Base-by-base conservation (phyloP, 2,888 invertebrate species). In the Cheilosia urbana region DNA sequence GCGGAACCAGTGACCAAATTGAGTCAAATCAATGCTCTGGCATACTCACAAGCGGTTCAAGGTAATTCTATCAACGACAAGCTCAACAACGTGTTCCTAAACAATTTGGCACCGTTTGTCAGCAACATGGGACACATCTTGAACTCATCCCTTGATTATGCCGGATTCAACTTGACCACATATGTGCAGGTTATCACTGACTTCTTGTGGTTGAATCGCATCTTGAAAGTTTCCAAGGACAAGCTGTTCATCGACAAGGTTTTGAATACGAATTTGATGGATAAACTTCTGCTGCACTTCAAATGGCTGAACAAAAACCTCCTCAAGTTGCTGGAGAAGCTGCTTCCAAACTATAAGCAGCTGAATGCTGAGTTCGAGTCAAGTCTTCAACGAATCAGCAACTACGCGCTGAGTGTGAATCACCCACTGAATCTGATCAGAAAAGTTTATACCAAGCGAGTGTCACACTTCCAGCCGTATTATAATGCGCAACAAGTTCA, bases 291-390 rank as follows among this genome's bases (percentile, higher is more conserved):
- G 87, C 93, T 96, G 13, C 96, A 96, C 89, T 95, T 94, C 88
- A 95, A 95, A 90, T 97, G 96, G 96, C 90, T 96, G 45, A 91
- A 93, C 19, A 96, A 96, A 90, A 93, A 94, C 91, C 91, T 95
- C 27, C 89, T 95, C 2, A 89, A 78, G 17, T 79, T 84, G 0
- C n/a, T 90, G 1, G 58, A 84, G 1, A 69, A 81, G 30, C 9
- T 89, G 24, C 15, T 89, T 5, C 88, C 88, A 1, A 75, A 88
- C 42, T 87, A 57, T 68, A 78, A 73, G 6, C 81, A 80, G 27
- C 49, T 87, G 2, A 87, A 89, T 60, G 34, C 78, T 0, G 69
- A 88, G 2, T 88, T 90, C 6, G 78, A 88, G 7, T 45, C 17
- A 0, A 88, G 87, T 65, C 63, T 90, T 2, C 69, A 88, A 15